Evolutionary conservation across 2,888 invertebrate species (phyloP), one percentile per base, ranked within the genome.

Genomic region (Lamproptera curius): DNA sequence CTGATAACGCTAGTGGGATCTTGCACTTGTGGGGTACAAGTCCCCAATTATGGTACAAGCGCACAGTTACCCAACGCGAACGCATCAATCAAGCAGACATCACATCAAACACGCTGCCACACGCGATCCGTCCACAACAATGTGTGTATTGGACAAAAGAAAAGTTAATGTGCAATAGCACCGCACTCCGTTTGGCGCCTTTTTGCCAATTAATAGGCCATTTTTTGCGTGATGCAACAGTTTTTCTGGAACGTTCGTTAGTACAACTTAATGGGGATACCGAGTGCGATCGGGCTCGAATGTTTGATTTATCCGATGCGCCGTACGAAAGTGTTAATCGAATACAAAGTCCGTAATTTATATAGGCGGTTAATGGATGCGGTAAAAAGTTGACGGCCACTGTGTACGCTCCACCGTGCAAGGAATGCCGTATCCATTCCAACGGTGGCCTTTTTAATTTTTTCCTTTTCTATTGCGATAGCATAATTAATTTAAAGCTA

Each of bases 201-300:
- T 58, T 52, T 52, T 44, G 46, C 56, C 65, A 66, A 67, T 69
- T 65, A 65, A 67, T 69, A 59, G 62, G 56, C 47, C 47, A 42
- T 52, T 61, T 66, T 63, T 68, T 61, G n/a, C 31, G n/a, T n/a
- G n/a, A 31, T 31, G 31, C n/a, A 16, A 20, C 40, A 46, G 49
- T 52, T 42, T 38, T 45, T 42, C 54, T 52, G n/a, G n/a, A n/a
- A n/a, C 43, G 55, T 58, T 55, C 56, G 58, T 54, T 2, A 56
- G 57, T 31, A 28, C 3, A 34, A 23, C 10, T 42, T 16, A 9
- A 11, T 23, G 26, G 13, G 11, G 31, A 5, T 5, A 20, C 31
- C 13, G 16, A n/a, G 13, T 33, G 33, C 33, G 5, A 20, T 31
- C 31, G 31, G 11, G 31, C 31, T 9, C 31, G 11, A n/a, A 28